Percentiles rank a stretch among this genome's conserved stretches.
Evolutionary conservation across 2,797 vertebrate genomes (phyloP).

Genomic region (Glyptemys insculpta): DNA sequence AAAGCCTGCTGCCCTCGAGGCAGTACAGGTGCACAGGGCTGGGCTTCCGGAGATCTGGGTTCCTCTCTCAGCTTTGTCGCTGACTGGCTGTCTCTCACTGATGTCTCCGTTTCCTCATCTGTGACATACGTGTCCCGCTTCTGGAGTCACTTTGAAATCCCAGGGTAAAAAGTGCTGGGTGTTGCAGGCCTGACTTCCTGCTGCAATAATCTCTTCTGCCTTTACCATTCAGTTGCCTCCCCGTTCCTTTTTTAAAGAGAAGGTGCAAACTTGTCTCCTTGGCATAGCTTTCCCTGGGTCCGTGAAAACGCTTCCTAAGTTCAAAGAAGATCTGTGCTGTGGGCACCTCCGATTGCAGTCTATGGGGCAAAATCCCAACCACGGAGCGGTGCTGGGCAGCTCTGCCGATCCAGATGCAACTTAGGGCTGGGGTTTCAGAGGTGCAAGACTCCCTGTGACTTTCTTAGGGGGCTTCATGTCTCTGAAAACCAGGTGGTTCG

Average conservation of each 20-base stretch:
- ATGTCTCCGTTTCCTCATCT: not conserved
- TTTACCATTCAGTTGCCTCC: not conserved
- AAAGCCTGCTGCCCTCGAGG: not conserved
- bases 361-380: not conserved
- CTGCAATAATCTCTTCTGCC: not conserved
- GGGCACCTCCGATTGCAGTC: not conserved
- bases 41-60: not conserved
- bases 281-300: not conserved
- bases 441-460: constrained; percentile 32
- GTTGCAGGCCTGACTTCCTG: not conserved
- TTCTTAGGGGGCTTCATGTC: not conserved
- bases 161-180: not conserved
- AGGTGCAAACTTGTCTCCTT: not conserved
- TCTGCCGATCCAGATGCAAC: constrained; percentile 25
- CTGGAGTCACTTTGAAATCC: no score
- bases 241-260: constrained; percentile 19
- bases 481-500: constrained; percentile 69
- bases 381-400: constrained; percentile 13
- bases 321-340: constrained; percentile 26
- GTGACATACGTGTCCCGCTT: not conserved
- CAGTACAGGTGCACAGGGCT: accelerated
- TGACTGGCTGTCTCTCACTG: accelerated
- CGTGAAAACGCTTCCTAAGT: constrained; percentile 7
- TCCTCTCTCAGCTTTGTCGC: accelerated
- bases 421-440: constrained; percentile 18